These are phyloP conservation scores for Congeria kusceri DNA, from an alignment of 2,888 invertebrate species.

Conservation along the genomic window DNA sequence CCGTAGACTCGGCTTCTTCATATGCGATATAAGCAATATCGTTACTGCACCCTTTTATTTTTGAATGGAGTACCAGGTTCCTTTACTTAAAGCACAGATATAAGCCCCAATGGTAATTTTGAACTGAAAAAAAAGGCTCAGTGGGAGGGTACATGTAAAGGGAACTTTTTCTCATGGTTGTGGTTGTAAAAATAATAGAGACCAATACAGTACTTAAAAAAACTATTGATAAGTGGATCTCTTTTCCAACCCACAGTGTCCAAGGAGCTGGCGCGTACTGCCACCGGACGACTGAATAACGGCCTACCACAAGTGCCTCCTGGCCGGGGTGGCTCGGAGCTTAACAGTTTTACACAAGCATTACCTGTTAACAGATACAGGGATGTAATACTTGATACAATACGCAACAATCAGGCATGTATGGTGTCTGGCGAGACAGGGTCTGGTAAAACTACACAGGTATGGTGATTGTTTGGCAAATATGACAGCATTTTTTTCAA, in stretches of 20 bases:
- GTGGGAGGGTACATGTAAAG: too few species aligned
- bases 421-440: conserved; percentile 91
- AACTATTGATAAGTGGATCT: neutral
- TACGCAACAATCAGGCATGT: conserved; percentile 90
- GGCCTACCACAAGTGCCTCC: conserved; percentile 90
- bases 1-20: too few species aligned
- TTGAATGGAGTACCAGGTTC: too few species aligned
- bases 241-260: conserved; percentile 59
- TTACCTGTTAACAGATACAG: conserved; percentile 90
- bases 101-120: too few species aligned
- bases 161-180: too few species aligned
- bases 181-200: too few species aligned
- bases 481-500: neutral
- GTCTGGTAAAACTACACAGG: conserved; percentile 97
- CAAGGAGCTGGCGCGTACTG: conserved; percentile 85
- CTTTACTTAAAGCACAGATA: too few species aligned
- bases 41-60: too few species aligned
- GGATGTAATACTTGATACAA: conserved; percentile 89
- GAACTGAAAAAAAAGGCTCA: too few species aligned
- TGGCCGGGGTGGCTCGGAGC: conserved; percentile 82
- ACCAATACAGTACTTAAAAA: too few species aligned
- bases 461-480: conserved; percentile 67
- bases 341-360: conserved; percentile 86
- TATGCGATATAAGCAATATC: too few species aligned
- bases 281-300: conserved; percentile 89